Evolutionary conservation across 2,797 vertebrate species (phyloP).

Genomic region (Bradypus variegatus): DNA sequence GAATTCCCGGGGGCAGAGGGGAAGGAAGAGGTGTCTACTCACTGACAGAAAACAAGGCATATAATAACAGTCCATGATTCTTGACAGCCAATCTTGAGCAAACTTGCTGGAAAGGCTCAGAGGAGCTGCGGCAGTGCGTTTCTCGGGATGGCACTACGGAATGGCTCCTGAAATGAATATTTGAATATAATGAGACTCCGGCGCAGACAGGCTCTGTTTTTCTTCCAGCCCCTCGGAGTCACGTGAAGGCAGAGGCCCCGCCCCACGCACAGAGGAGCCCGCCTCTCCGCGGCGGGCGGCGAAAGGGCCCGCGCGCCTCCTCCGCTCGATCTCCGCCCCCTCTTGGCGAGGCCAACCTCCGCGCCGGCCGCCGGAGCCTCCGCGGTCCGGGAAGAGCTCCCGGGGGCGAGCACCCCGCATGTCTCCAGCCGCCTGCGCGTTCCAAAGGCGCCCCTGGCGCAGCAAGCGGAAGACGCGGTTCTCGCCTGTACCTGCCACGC

Average conservation of each 20-base stretch:
- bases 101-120: conserved; percentile 87
- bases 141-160: conserved; percentile 82
- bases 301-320: conserved; percentile 17
- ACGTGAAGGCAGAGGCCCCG: conserved; percentile 59
- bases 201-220: conserved; percentile 70
- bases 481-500: background rate
- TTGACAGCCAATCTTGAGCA: conserved; percentile 86
- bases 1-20: conserved; percentile 21
- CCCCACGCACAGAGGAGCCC: conserved; percentile 42
- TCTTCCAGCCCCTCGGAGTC: conserved; percentile 72
- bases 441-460: background rate
- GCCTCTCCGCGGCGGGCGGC: background rate
- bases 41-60: conserved; percentile 99
- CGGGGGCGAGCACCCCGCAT: background rate
- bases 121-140: conserved; percentile 74
- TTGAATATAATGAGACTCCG: conserved; percentile 71
- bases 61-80: conserved; percentile 99
- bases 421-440: background rate
- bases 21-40: conserved; percentile 76
- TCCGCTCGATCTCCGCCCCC: conserved; percentile 44
- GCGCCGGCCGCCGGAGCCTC: background rate
- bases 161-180: conserved; percentile 83
- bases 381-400: background rate
- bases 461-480: background rate
- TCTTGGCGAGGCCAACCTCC: background rate